Percentiles rank a stretch among this genome's conserved stretches.
These are phyloP conservation scores for Aurelia aurita DNA, from an alignment of 30 jellyfish, hydroid and myxozoan genomes.

Conservation along the genomic window DNA sequence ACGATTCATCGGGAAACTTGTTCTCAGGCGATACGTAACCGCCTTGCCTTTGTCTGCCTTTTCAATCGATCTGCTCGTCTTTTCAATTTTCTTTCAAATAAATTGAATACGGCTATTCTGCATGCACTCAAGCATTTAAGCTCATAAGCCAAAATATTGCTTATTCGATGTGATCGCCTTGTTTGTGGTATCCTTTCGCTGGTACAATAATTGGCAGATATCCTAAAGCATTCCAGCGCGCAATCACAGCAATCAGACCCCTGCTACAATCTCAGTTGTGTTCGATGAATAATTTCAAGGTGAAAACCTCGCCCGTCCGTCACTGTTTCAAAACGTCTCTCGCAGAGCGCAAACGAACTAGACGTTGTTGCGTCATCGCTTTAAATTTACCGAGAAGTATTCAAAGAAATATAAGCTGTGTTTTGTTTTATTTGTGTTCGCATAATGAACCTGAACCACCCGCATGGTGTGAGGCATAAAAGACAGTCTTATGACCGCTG, in stretches of 20 bases:
- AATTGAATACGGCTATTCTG: conserved; percentile 57
- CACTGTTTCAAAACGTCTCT: neutral
- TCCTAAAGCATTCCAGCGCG: neutral
- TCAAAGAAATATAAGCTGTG: conserved; percentile 1
- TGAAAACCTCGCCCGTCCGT: neutral
- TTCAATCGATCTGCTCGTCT: conserved; percentile 56
- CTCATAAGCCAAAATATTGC: conserved; percentile 70
- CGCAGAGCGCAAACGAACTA: neutral
- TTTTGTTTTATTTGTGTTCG: conserved; percentile 23
- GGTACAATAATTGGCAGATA: conserved; percentile 22
- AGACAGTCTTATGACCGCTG: conserved; percentile 43
- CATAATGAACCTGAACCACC: conserved; percentile 11
- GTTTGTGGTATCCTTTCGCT: conserved; percentile 66
- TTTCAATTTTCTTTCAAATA: conserved; percentile 22
- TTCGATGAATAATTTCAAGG: neutral
- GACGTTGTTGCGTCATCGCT: no score
- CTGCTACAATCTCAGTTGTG: neutral
- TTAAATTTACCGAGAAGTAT: no score
- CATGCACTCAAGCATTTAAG: conserved; percentile 57
- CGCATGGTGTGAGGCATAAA: conserved; percentile 62
- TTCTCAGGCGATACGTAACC: conserved; percentile 77
- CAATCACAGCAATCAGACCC: no score
- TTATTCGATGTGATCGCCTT: conserved; percentile 64
- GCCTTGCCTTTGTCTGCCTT: conserved; percentile 62
- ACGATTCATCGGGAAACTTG: conserved; percentile 70